Percentiles rank a stretch among this genome's conserved stretches.
Conservation (phyloP, 2,113 vertebrate genomes). For the Opisthocomus hoazin region DNA sequence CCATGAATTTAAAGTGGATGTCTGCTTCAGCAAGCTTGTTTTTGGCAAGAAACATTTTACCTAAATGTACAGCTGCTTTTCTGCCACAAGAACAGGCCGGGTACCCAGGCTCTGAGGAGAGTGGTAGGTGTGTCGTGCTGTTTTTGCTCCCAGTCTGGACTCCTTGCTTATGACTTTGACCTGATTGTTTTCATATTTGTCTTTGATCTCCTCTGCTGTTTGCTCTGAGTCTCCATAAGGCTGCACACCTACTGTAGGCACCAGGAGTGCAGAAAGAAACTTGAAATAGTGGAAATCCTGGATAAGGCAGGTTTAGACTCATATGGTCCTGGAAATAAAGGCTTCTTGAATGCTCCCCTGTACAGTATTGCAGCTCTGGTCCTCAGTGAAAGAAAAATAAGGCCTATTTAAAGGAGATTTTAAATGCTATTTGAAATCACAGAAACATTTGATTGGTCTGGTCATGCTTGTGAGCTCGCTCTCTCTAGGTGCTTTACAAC, state of each 20-base stretch:
- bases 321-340: background rate
- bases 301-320: background rate
- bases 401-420: background rate
- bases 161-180: background rate
- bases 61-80: background rate
- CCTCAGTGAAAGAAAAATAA: background rate
- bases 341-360: background rate
- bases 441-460: background rate
- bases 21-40: background rate
- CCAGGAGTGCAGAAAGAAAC: background rate
- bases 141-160: background rate
- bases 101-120: background rate
- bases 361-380: background rate
- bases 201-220: conserved; percentile 34
- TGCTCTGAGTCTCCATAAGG: background rate
- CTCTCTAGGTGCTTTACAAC: background rate
- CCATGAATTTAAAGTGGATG: background rate
- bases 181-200: conserved; percentile 2
- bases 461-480: background rate
- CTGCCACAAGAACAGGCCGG: background rate
- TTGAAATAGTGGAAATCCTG: background rate
- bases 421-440: background rate
- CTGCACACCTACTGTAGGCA: background rate
- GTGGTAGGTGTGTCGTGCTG: background rate
- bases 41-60: background rate